Evolutionary conservation across 1,140 invertebrate species (phyloP).

Genomic region (Hydropsyche tenuis): DNA sequence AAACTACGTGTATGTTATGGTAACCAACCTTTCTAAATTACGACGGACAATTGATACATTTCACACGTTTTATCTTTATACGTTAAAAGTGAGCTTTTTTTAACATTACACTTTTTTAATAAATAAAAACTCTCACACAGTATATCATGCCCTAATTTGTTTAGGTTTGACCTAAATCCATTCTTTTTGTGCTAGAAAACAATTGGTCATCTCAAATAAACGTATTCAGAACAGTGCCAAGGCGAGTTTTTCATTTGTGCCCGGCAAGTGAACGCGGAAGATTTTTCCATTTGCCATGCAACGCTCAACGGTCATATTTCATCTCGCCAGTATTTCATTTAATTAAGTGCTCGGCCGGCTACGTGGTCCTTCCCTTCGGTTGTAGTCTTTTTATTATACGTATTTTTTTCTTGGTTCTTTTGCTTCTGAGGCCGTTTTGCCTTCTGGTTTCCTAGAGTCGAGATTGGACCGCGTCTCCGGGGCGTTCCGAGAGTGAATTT

Average conservation of each 20-base stretch:
- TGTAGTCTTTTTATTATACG: not conserved
- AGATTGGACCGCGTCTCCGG: conserved; percentile 7
- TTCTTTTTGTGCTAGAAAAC: not conserved
- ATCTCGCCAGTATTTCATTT: conserved; percentile 36
- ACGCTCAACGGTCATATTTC: conserved; percentile 43
- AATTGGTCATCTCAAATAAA: too few relatives aligned
- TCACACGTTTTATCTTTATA: too few relatives aligned
- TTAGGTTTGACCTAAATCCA: too few relatives aligned
- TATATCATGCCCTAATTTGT: too few relatives aligned
- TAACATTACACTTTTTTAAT: too few relatives aligned
- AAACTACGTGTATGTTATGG: too few relatives aligned
- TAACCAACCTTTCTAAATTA: too few relatives aligned
- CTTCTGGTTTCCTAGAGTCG: too few relatives aligned
- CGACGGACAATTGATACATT: too few relatives aligned
- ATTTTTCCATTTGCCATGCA: conserved; percentile 40
- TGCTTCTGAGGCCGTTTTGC: conserved; percentile 7
- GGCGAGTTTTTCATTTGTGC: conserved; percentile 46
- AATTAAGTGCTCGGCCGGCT: conserved; percentile 44
- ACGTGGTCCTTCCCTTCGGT: conserved; percentile 12
- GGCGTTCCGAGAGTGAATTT: conserved; percentile 7
- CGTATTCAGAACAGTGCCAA: not conserved
- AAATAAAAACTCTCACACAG: not conserved
- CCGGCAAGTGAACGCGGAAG: conserved; percentile 26
- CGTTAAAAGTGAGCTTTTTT: too few relatives aligned
- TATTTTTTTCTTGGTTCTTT: not conserved